Evolutionary conservation across 2,888 invertebrate species (phyloP), one percentile per base, ranked within the genome.

Genomic region (Oegoconia quadripuncta): DNA sequence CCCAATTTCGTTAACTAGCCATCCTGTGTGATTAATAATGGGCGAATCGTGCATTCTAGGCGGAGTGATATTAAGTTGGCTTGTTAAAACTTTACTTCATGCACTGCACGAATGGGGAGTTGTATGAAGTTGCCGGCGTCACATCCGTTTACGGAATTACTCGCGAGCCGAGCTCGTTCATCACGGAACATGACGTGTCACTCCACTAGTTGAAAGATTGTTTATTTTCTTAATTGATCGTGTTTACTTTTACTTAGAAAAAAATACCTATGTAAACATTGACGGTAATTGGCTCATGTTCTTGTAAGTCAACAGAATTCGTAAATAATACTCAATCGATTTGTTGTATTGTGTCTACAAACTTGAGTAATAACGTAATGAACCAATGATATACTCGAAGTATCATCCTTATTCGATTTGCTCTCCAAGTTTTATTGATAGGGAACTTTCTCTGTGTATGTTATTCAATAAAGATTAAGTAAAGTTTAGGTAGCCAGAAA

Each of bases 41-140:
- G 75, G 78, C 69, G 82, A 77, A 80, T 82, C 75, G 79, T 74
- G 80, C 76, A 80, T 82, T 79, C 76, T 71, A 70, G 59, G 75
- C 69, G 73, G 81, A 86, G 82, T 84, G 87, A 86, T 84, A 87
- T 86, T 84, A 86, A 87, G 87, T 87, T 86, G 82, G 80, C 86
- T 87, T 84, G 87, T 87, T 87, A 87, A 84, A 87, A 87, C 84
- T 86, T 86, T 75, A 73, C 45, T 67, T 63, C 67, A 68, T 67
- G 73, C 74, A 64, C 67, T 64, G 77, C 74, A 74, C 62, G 63
- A 75, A 74, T 75, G 65, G n/a, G n/a, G 64, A 78, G 73, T 74
- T 75, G 70, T 64, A 63, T 70, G 58, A 68, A 74, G 74, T 79
- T 76, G 57, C 58, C 59, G 57, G 47, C 55, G 60, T 57, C 57